phyloP scores from a whole-genome alignment of 1,140 invertebrate species.

The Tetraneura akinire region DNA sequence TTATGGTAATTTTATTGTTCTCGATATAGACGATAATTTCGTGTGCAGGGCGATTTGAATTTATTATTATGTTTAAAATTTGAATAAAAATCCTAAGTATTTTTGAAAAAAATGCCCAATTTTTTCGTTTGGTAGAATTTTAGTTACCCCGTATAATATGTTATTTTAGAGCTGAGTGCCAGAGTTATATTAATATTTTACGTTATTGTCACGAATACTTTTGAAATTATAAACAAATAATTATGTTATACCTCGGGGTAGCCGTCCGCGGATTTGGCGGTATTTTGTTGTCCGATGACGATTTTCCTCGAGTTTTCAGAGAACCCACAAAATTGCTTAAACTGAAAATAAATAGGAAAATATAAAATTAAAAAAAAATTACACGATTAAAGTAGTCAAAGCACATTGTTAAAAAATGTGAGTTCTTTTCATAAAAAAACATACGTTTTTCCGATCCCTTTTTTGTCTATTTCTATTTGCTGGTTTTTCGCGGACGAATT shows the following conservation, averaged over 20 bases:
- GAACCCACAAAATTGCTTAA: neutral
- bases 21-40: too few species aligned
- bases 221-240: neutral
- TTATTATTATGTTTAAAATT: too few species aligned
- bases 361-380: too few species aligned
- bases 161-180: too few species aligned
- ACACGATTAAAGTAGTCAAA: neutral
- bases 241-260: neutral
- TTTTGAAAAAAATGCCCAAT: too few species aligned
- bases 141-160: too few species aligned
- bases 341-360: neutral
- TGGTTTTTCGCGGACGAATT: neutral
- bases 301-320: conserved; percentile 12
- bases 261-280: neutral
- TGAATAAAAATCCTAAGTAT: too few species aligned
- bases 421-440: neutral
- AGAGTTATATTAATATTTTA: too few species aligned
- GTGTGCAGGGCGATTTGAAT: too few species aligned
- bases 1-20: conserved; percentile 27
- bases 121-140: too few species aligned
- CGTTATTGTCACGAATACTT: too few species aligned
- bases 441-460: conserved; percentile 24
- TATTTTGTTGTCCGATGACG: neutral
- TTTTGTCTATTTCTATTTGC: conserved; percentile 32
- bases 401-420: neutral